Conservation (phyloP, 2,888 invertebrate genomes). For the Dicycla oo region DNA sequence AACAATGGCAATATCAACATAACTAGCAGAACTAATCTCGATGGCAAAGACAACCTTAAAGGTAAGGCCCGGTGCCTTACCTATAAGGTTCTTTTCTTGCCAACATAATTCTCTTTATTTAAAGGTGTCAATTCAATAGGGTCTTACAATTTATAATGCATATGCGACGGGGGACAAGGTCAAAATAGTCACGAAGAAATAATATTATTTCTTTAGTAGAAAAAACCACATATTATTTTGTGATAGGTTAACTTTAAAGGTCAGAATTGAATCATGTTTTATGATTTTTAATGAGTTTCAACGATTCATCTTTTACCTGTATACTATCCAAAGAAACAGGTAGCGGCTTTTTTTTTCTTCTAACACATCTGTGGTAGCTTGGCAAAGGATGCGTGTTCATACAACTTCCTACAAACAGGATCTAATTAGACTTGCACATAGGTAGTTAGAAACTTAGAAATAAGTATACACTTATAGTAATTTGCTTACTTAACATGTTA, state of each 20-base stretch:
- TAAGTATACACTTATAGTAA: constrained; percentile 23
- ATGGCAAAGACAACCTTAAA: background rate
- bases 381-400: constrained; percentile 28
- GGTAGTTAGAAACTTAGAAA: constrained; percentile 23
- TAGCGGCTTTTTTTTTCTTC: constrained; percentile 24
- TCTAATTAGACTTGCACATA: constrained; percentile 31
- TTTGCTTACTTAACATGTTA: constrained; percentile 34
- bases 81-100: too few species aligned
- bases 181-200: constrained; percentile 72
- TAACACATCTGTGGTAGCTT: background rate
- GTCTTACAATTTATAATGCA: constrained; percentile 72
- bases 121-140: constrained; percentile 57
- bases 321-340: constrained; percentile 32
- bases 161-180: constrained; percentile 75
- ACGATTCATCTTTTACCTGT: constrained; percentile 17
- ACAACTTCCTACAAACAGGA: constrained; percentile 11
- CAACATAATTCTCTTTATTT: constrained; percentile 26
- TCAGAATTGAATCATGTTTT: constrained; percentile 29
- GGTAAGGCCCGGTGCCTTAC: background rate
- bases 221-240: constrained; percentile 59
- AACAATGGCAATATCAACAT: background rate
- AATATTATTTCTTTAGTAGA: constrained; percentile 40
- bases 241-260: constrained; percentile 42
- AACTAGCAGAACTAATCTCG: background rate
- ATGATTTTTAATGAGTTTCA: background rate